Evolutionary conservation across 2,113 vertebrate genomes (phyloP), one percentile per base, ranked within the genome.

Genomic region (Equus quagga): DNA sequence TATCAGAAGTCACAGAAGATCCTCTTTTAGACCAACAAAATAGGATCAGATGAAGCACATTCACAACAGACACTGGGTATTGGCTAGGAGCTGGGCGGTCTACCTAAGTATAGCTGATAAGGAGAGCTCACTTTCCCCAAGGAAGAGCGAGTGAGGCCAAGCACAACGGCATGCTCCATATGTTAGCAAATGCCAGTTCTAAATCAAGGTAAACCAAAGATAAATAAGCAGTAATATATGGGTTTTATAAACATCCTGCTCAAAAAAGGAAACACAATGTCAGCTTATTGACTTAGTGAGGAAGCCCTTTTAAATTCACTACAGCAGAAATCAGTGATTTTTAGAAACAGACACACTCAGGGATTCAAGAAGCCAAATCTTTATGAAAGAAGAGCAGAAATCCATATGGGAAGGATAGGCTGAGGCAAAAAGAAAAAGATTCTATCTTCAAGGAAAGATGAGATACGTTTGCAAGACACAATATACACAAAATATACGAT

Each of bases 241-340:
- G 28, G 28, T 51, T 41, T 31, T 64, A 75, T 24, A 82, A 96
- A 82, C 24, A 81, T 26, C n/a, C 56, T 73, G 6, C 36, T 62
- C n/a, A 54, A 8, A 41, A 70, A 41, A 91, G 26, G 49, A 69
- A 75, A 76, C 8, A n/a, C 23, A 69, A 12, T 49, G 9, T 60
- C 24, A 86, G 54, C 41, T 73, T 58, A 49, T 1, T 73, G 24
- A 80, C 58, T 31, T 62, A 58, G 17, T 54, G 23, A 90, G 13
- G 18, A 96, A 85, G 24, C 10, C 21, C 49, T 56, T 94, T 49
- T 80, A 85, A 73, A 73, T 33, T 69, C 76, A 83, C 21, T 41
- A 51, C 33, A 44, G 49, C 19, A 12, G 33, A 73, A 67, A 67
- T 65, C 65, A 81, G 56, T 58, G 49, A 41, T 51, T 51, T 81